Evolutionary conservation across 2,113 vertebrate genomes (phyloP).

Genomic region (Dasyurus viverrinus): DNA sequence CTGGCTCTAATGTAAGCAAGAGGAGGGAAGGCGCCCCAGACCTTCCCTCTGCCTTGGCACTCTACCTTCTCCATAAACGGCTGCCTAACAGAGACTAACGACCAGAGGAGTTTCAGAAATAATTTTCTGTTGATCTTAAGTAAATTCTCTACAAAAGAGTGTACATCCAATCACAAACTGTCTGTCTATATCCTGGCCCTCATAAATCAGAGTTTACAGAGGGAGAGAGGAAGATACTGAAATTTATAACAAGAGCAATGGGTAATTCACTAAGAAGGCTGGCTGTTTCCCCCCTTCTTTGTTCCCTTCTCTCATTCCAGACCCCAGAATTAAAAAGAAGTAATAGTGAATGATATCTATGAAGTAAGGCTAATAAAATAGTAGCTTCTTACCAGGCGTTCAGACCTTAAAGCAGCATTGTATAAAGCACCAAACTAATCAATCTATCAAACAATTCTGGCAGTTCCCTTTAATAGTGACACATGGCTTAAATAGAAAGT

Average conservation of each 20-base stretch:
- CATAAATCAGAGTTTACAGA: slow-evolving; percentile 88
- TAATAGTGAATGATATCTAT: slow-evolving; percentile 46
- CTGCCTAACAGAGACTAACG: slow-evolving; percentile 85
- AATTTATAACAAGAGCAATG: slow-evolving; percentile 75
- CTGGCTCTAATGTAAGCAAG: rapidly evolving
- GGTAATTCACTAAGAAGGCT: slow-evolving; percentile 74
- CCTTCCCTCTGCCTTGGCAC: background rate
- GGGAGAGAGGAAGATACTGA: slow-evolving; percentile 78
- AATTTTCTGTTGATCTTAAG: slow-evolving; percentile 89
- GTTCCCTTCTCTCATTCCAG: background rate
- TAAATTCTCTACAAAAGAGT: slow-evolving; percentile 85
- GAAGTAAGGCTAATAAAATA: slow-evolving; percentile 61
- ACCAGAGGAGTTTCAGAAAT: slow-evolving; percentile 84
- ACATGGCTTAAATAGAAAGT: background rate
- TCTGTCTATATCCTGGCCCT: slow-evolving; percentile 84
- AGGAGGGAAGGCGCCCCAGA: slow-evolving; percentile 27
- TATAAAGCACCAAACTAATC: slow-evolving; percentile 12
- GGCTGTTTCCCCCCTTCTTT: background rate
- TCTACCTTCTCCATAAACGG: background rate
- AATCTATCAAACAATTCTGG: background rate
- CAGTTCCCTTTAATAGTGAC: slow-evolving; percentile 19
- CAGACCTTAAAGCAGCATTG: background rate
- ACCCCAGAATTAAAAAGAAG: slow-evolving; percentile 55
- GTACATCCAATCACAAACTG: slow-evolving; percentile 88
- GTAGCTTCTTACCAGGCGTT: slow-evolving; percentile 8